A percentile compares a stretch with the other conserved stretches of the same genome.
Evolutionary conservation across 2,888 invertebrate species (phyloP).

Genomic region (Lobophora halterata): DNA sequence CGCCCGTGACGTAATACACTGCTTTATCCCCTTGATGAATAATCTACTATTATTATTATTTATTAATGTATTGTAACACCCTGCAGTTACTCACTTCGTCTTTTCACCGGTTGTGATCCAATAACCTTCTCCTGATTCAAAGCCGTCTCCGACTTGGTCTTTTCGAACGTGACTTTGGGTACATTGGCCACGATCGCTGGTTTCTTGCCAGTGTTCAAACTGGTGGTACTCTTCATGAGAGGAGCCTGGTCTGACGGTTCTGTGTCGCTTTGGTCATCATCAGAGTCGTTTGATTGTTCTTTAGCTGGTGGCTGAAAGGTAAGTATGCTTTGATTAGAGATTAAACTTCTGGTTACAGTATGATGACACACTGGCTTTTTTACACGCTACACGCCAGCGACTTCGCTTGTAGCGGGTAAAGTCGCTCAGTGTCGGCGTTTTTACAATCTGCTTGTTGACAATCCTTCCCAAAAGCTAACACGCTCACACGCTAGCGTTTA

Average conservation of each 20-base stretch:
- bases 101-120: conserved; percentile 66
- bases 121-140: conserved; percentile 48
- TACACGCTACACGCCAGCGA: too few relatives aligned
- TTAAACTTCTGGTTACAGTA: too few relatives aligned
- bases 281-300: conserved; percentile 51
- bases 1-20: too few relatives aligned
- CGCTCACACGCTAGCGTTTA: too few relatives aligned
- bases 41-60: too few relatives aligned
- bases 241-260: conserved; percentile 73
- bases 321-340: background rate
- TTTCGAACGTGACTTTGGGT: conserved; percentile 63
- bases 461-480: too few relatives aligned
- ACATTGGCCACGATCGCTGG: conserved; percentile 71
- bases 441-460: too few relatives aligned
- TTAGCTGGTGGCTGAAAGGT: conserved; percentile 54
- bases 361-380: too few relatives aligned
- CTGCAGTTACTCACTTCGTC: conserved; percentile 62
- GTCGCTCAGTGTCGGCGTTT: too few relatives aligned
- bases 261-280: conserved; percentile 65
- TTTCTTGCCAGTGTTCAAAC: conserved; percentile 53
- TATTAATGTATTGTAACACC: too few relatives aligned
- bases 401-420: too few relatives aligned
- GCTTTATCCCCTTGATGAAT: too few relatives aligned
- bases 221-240: conserved; percentile 67
- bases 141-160: conserved; percentile 42